These are phyloP conservation scores for Actinernus sp. DNA, from an alignment of 92 coral and sea anemone species.

Conservation along the genomic window DNA sequence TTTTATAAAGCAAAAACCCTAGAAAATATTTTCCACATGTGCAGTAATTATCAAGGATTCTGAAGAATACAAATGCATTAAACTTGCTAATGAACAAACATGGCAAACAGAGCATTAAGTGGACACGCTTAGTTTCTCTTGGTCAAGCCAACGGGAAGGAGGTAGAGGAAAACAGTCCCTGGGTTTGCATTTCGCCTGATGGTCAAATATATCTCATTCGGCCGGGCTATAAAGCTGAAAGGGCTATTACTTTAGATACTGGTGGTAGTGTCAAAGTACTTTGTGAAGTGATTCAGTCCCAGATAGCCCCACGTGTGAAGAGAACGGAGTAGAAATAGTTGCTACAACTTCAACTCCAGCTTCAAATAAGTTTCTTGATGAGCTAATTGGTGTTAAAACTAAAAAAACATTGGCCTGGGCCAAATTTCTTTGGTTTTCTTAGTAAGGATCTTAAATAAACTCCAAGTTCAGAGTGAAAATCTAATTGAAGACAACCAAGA, in stretches of 20 bases:
- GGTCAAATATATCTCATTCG: constrained; percentile 10
- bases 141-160: not conserved
- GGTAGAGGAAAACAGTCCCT: constrained; percentile 18
- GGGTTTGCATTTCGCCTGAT: constrained; percentile 19
- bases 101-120: constrained; percentile 16
- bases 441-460: constrained; percentile 16
- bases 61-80: not conserved
- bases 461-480: not conserved
- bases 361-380: constrained; percentile 7
- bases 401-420: constrained; percentile 42
- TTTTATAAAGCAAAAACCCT: not conserved
- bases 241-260: constrained; percentile 12
- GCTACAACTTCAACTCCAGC: constrained; percentile 22
- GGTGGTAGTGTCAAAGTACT: not conserved
- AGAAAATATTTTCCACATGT: not conserved
- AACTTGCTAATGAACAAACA: not conserved
- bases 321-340: constrained; percentile 6
- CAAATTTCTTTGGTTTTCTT: constrained; percentile 32
- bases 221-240: constrained; percentile 40
- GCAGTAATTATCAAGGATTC: not conserved
- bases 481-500: too few relatives aligned
- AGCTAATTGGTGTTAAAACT: not conserved
- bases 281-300: constrained; percentile 19
- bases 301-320: constrained; percentile 22
- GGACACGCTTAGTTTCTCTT: constrained; percentile 26